These are phyloP conservation scores for Ichneumoninae sp. DNA, from an alignment of 2,888 invertebrate species.

Conservation along the genomic window DNA sequence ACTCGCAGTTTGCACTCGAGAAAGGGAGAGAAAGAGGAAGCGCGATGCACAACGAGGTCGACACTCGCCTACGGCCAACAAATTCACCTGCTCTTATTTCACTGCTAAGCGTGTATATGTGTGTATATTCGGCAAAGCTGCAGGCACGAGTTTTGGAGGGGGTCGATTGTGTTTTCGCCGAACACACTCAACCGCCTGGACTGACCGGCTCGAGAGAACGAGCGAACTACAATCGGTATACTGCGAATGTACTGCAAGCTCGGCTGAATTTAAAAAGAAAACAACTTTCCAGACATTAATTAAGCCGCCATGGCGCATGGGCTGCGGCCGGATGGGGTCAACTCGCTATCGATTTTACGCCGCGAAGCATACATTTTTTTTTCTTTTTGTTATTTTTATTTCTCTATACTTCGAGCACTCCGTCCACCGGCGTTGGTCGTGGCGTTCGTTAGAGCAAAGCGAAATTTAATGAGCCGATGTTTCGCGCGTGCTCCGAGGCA, in stretches of 20 bases:
- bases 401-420: neutral
- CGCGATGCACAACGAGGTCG: conserved; percentile 60
- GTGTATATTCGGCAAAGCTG: conserved; percentile 32
- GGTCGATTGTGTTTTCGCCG: conserved; percentile 35
- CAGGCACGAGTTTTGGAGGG: conserved; percentile 15
- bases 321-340: conserved; percentile 14
- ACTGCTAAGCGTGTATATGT: neutral
- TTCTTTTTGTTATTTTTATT: conserved; percentile 21
- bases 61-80: conserved; percentile 37
- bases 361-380: conserved; percentile 19
- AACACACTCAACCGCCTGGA: neutral
- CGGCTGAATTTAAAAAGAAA: neutral
- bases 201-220: conserved; percentile 2
- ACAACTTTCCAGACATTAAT: conserved; percentile 24
- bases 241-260: neutral
- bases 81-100: conserved; percentile 49
- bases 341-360: conserved; percentile 51
- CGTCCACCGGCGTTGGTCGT: neutral
- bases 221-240: conserved; percentile 2
- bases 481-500: conserved; percentile 2
- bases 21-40: neutral
- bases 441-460: conserved; percentile 19
- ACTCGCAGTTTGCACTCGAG: conserved; percentile 45
- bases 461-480: conserved; percentile 37
- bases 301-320: conserved; percentile 22